Evolutionary conservation across 2,797 vertebrate genomes (phyloP), one percentile per base, ranked within the genome.

Genomic region (Poecile montanus): DNA sequence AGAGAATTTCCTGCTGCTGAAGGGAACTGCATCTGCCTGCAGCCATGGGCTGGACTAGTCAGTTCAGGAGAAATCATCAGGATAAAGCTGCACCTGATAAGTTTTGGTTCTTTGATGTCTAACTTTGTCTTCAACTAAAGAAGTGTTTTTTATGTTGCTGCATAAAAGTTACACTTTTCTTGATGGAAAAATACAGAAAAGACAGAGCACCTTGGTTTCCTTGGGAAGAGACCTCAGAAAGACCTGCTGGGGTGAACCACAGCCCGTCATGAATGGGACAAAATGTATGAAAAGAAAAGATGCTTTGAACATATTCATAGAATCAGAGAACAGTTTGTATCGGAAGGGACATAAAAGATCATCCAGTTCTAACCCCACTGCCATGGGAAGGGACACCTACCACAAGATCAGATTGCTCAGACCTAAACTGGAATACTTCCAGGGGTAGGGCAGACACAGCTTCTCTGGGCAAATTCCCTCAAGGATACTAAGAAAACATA

Each of bases 111-210:
- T 73, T 44, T 68, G 42, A 65, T 7, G 26, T 47, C 45, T 72
- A 63, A 53, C 40, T 74, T 85, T 48, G 38, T 38, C 23, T 76
- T 82, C 0, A 4, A 12, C 9, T 71, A 71, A 86, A 63, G 15
- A 61, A 85, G 51, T 1, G 3, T 40, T 89, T 75, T 26, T 71
- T 68, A n/a, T 30, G 48, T n/a, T 0, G 0, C n/a, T 45, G 15
- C n/a, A 54, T 11, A 17, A 38, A 81, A 81, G n/a, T 9, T 26
- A 26, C 10, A n/a, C 13, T 71, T 74, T 38, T 30, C 51, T 48
- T 36, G 40, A 76, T 6, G n/a, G 5, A 75, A 89, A 70, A 62
- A 50, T 47, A 70, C 5, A 51, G 67, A 40, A 67, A 60, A 38
- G 21, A 78, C 6, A 84, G 30, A 63, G 7, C 9, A 40, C 5